Evolutionary conservation across 2,797 vertebrate genomes (phyloP), one percentile per base, ranked within the genome.

Genomic region (Echiichthys vipera): DNA sequence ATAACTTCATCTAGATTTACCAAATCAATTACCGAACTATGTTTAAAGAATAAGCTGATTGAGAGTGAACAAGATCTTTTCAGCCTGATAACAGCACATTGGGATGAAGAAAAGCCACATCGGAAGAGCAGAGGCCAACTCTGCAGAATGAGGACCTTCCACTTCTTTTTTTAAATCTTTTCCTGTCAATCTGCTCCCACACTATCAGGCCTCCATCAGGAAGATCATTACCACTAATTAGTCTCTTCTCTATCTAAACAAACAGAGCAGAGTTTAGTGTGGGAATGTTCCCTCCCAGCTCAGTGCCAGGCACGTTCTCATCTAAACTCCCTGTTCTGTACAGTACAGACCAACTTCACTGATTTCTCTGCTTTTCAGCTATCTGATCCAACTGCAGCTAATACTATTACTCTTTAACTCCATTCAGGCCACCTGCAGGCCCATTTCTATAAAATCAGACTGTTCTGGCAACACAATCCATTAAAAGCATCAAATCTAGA

Each of bases 231-330:
- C 22, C 45, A 43, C 64, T 64, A 71, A 84, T 69, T 32, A 66
- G 50, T n/a, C 46, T 78, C 61, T 32, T 39, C 34, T 62, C 20
- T 3, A 17, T 70, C 8, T 54, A 78, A 81, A 85, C 58, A 80
- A 72, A 73, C 69, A 64, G 51, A 15, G 5, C 34, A 46, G 18
- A 58, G 18, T 53, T 76, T 17, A 54, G 25, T 13, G 24, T 22
- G 39, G 32, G 5, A 54, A 50, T 27, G 22, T 71, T 27, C 63
- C 42, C 13, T 27, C 63, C 42, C 13, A 37, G 42, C 47, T 50
- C 65, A 57, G 36, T 30, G 39, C 11, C 51, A 51, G 34, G 14
- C n/a, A 39, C 27, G 30, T 20, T 37, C 24, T 56, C 8, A 32
- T 27, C 22, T 18, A 17, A 32, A 49, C 53, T 4, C 4, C 42